Percentiles rank a stretch among this genome's conserved stretches.
phyloP scores from a whole-genome alignment of 2,797 vertebrate species.

The Molothrus ater region DNA sequence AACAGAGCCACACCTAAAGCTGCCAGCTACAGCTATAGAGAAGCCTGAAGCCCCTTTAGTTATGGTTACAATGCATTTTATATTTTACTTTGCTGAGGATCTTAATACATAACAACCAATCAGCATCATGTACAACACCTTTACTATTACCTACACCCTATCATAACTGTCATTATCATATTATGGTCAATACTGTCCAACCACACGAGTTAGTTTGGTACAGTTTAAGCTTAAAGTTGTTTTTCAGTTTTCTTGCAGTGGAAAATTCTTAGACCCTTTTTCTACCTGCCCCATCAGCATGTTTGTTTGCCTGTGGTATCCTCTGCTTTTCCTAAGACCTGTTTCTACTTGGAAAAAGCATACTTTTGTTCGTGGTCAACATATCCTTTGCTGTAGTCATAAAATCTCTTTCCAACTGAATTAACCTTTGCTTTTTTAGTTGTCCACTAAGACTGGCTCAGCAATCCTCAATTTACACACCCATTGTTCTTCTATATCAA shows the following conservation, averaged over 20 bases:
- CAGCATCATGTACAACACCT: background rate
- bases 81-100: background rate
- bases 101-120: background rate
- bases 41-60: background rate
- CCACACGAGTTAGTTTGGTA: background rate
- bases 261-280: background rate
- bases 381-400: background rate
- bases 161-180: background rate
- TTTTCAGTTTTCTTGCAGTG: background rate
- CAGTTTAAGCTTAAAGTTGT: background rate
- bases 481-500: background rate
- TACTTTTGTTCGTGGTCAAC: background rate
- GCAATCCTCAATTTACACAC: background rate
- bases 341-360: background rate
- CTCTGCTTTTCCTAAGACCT: background rate
- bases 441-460: background rate
- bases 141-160: background rate
- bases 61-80: background rate
- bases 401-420: background rate
- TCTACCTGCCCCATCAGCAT: background rate
- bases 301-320: background rate
- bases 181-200: background rate
- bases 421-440: background rate
- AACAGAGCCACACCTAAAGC: background rate
- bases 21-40: background rate